Evolutionary conservation across 1,140 invertebrate genomes (phyloP), one percentile per base, ranked within the genome.

Genomic region (Andrena cerasifolii): DNA sequence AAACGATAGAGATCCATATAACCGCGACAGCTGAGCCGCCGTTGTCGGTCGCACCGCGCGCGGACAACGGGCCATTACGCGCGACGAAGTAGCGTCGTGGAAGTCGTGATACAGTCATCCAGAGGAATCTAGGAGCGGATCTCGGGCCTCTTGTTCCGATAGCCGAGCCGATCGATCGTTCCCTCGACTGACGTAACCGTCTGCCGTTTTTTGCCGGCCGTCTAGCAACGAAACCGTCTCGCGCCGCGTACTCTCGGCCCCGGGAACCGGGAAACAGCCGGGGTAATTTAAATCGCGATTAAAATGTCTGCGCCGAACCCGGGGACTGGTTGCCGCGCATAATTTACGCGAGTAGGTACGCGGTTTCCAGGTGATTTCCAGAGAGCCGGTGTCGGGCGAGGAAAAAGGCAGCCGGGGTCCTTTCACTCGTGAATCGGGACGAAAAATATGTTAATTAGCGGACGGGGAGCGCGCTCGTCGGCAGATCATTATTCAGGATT

Each of bases 391-490:
- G 45, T 18, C 14, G 51, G 36, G n/a, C n/a, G n/a, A 26, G 51
- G 47, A 71, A 63, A 73, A 28, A 70, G 6, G 21, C 16, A 14
- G 21, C 18, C 18, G 28, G 7, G 75, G 76, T 78, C 83, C 76
- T 72, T 85, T 82, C 79, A 82, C 76, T 73, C 54, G 63, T 82
- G 86, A 85, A 49, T 84, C 76, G 80, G 73, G 74, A 63, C 71
- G 79, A 84, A 86, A 87, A 47, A 80, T 84, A 88, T 88, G 86
- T 86, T 85, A 84, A 84, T 84, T 84, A 79, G 58, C 53, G 63
- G 40, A 47, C 33, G 33, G 51, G 49, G 24, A 16, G 47, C 28
- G 26, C n/a, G 49, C 31, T 78, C 56, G 36, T 56, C 65, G 4
- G 66, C 47, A 62, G 77, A 81, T 89, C 73, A 66, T 89, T 87